Evolutionary conservation across 1,140 invertebrate species (phyloP).

Genomic region (Meloidogyne hapla): DNA sequence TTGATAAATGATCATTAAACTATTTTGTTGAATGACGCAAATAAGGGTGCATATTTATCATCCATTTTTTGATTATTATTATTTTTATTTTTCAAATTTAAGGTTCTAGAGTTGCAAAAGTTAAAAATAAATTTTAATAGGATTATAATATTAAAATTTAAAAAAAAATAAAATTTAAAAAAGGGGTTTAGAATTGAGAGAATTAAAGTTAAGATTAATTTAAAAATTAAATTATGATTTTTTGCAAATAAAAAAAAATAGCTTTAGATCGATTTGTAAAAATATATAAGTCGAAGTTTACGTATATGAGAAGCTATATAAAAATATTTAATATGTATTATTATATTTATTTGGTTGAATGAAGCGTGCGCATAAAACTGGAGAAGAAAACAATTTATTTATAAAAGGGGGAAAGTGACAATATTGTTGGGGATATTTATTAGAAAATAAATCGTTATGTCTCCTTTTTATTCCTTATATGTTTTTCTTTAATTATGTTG

Average conservation of each 20-base stretch:
- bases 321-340: background rate
- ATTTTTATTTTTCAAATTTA: background rate
- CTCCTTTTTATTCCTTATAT: background rate
- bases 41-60: background rate
- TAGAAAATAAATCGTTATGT: background rate
- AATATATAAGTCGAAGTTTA: background rate
- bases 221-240: no score
- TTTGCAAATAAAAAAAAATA: background rate
- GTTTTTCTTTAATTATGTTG: background rate
- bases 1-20: conserved; percentile 2
- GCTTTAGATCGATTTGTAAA: background rate
- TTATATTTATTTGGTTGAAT: background rate
- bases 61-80: conserved; percentile 1
- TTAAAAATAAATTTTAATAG: background rate
- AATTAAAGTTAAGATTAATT: no score
- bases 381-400: conserved; percentile 1
- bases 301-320: no score
- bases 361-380: background rate
- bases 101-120: background rate
- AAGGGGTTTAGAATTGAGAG: no score
- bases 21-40: conserved; percentile 5
- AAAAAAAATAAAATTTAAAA: no score
- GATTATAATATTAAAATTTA: background rate
- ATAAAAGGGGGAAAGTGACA: background rate
- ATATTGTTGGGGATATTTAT: background rate